Evolutionary conservation across 2,888 invertebrate species (phyloP), one percentile per base, ranked within the genome.

Genomic region (Stictocephala bisonia): DNA sequence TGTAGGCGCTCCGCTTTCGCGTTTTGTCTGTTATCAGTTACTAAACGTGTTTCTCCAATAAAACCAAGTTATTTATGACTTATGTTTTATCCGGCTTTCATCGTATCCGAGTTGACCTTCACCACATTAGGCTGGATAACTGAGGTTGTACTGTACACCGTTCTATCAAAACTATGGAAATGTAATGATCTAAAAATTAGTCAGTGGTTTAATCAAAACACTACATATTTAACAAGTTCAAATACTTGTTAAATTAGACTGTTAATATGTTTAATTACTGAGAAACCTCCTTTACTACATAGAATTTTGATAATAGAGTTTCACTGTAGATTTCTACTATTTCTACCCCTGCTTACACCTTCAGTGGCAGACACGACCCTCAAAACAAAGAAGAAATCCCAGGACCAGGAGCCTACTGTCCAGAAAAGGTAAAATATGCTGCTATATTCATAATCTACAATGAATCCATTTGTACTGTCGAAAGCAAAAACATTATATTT

Each of bases 351-450:
- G 18, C 53, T 11, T 51, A 35, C 18, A 13, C 51, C 9, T 26
- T 69, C 13, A 20, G 20, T 29, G 68, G 68, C 2, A 29, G 53
- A 29, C 51, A 69, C 20, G 27, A 51, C 6, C 9, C 18, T 3
- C 68, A 2, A 1, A 35, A 6, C n/a, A 9, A 31, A 7, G 31
- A 51, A n/a, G 31, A 35, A 3, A 35, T 35, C 2, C 68, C 68
- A 0, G 97, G 97, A 78, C 97, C 97, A 73, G 97, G 96, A 80
- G 94, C 95, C 77, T 95, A 97, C 84, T 93, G 91, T 77, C 96
- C 97, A 22, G 96, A 97, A 88, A 95, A 94, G 90, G 60, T 60
- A 40, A 22, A 27, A 56, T 44, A 7, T 11, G 15, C n/a, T n/a
- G n/a, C n/a, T n/a, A n/a, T n/a, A n/a, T n/a, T n/a, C n/a, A n/a